These are phyloP conservation scores for Laterallus jamaicensis DNA, from an alignment of 2,113 vertebrate species.

Conservation along the genomic window DNA sequence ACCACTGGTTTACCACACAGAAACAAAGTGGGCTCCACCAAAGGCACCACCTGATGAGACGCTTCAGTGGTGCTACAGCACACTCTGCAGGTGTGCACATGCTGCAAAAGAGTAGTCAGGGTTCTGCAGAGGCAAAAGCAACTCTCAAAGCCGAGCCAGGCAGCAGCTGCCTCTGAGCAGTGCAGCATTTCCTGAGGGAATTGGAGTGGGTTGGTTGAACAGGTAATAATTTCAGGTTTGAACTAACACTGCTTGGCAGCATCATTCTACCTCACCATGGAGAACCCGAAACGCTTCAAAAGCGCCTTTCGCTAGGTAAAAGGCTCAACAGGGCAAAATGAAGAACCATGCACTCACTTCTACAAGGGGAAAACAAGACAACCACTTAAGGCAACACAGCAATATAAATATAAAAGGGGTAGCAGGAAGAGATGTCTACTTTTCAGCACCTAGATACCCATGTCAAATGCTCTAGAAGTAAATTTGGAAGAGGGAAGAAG, in stretches of 20 bases:
- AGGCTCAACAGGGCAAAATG: neutral
- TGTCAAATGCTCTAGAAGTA: neutral
- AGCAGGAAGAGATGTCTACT: neutral
- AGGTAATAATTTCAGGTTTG: neutral
- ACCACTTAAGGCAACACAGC: neutral
- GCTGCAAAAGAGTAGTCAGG: neutral
- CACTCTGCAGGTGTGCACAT: neutral
- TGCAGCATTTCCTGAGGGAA: neutral
- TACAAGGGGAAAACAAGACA: neutral
- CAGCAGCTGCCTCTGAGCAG: neutral
- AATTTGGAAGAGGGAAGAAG: neutral
- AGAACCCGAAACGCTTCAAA: neutral
- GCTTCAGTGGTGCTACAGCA: neutral
- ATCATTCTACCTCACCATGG: neutral
- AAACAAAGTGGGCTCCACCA: neutral
- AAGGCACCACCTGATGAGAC: neutral
- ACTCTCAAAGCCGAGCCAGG: neutral
- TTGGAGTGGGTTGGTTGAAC: neutral
- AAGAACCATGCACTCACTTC: neutral
- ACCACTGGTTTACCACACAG: neutral
- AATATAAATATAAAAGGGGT: neutral
- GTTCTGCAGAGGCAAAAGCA: neutral
- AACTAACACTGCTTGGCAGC: neutral
- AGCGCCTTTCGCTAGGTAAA: neutral
- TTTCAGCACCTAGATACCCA: conserved; percentile 45